A percentile compares a stretch with the other conserved stretches of the same genome.
Conservation (phyloP, 2,888 invertebrate species). For the Pollenia labialis region DNA sequence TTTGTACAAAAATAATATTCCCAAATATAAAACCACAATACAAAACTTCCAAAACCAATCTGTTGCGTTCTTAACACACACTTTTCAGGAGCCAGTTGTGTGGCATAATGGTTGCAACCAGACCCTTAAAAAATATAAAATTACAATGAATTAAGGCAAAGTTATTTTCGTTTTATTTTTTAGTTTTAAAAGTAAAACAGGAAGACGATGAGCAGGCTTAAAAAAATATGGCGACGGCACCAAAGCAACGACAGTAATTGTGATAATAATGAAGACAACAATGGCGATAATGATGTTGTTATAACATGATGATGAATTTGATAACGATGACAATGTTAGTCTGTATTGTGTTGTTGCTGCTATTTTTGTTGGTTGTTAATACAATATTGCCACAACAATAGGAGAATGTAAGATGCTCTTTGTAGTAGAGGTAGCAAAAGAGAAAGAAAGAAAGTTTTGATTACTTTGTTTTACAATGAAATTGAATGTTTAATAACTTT, state of each 20-base stretch:
- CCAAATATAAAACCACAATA: conserved; percentile 10
- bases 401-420: too few relatives aligned
- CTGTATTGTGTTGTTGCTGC: conserved; percentile 7
- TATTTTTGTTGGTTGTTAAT: conserved; percentile 35
- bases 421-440: not conserved
- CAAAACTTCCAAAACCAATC: conserved; percentile 32
- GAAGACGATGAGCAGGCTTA: conserved; percentile 28
- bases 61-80: conserved; percentile 20
- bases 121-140: not conserved
- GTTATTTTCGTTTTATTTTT: conserved; percentile 14
- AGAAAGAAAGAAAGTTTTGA: conserved; percentile 76
- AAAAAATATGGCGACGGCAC: conserved; percentile 39
- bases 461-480: conserved; percentile 79
- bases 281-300: conserved; percentile 17
- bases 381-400: conserved; percentile 53
- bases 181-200: conserved; percentile 22
- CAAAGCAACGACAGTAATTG: not conserved
- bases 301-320: conserved; percentile 21
- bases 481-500: conserved; percentile 77
- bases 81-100: not conserved
- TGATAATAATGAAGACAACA: conserved; percentile 10
- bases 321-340: conserved; percentile 26
- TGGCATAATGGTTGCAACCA: not conserved
- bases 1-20: not conserved
- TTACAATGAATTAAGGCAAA: conserved; percentile 41